phyloP scores from a whole-genome alignment of 2,113 vertebrate species.

The Crypturellus undulatus region DNA sequence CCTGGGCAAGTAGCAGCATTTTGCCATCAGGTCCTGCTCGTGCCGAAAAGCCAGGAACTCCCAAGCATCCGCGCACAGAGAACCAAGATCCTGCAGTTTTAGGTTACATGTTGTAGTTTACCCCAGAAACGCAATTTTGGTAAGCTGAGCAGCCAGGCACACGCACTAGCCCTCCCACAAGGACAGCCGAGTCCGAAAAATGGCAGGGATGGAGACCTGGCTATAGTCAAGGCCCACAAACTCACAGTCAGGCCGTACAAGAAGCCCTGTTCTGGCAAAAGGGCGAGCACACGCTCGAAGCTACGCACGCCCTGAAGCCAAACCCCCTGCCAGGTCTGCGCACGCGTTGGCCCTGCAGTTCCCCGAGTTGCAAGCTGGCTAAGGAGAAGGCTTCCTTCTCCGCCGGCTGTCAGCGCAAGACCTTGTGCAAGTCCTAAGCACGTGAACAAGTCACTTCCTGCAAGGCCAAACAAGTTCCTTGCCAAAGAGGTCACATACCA shows the following conservation, averaged over 20 bases:
- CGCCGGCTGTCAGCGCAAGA: not conserved
- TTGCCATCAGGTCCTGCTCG: rapidly evolving
- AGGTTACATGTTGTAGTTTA: not conserved
- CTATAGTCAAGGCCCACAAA: not conserved
- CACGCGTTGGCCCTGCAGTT: rapidly evolving
- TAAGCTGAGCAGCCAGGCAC: not conserved
- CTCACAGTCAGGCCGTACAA: not conserved
- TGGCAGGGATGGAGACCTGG: rapidly evolving
- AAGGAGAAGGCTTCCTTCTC: rapidly evolving
- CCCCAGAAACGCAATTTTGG: not conserved
- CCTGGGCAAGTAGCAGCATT: not conserved
- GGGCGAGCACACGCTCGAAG: rapidly evolving
- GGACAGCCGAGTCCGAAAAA: not conserved
- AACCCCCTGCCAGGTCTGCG: not conserved
- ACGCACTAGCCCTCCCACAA: rapidly evolving
- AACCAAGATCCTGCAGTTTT: rapidly evolving
- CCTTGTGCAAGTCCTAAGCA: constrained; percentile 52
- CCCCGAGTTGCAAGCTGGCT: rapidly evolving
- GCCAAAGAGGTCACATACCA: constrained; percentile 71
- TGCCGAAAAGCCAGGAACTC: not conserved
- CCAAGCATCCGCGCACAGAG: rapidly evolving
- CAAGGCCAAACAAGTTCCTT: constrained; percentile 64
- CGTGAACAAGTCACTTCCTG: constrained; percentile 59
- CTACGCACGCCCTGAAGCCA: rapidly evolving
- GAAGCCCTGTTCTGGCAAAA: not conserved